Evolutionary conservation across 2,797 vertebrate genomes (phyloP).

Genomic region (Aulostomus chinensis): DNA sequence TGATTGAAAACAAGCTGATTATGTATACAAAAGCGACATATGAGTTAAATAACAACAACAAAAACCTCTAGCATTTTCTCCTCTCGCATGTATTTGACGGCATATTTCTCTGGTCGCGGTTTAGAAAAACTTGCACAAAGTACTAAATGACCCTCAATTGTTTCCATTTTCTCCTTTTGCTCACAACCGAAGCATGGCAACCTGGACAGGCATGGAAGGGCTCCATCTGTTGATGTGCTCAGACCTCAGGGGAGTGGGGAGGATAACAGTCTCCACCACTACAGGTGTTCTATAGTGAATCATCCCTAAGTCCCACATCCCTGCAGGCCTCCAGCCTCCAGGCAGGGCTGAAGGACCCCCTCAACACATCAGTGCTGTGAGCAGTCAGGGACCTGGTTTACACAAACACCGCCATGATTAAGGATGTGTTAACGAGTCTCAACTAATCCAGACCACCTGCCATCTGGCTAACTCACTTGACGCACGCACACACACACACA

Average conservation of each 20-base stretch:
- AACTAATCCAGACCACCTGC: slow-evolving; percentile 75
- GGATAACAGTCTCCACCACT: slow-evolving; percentile 49
- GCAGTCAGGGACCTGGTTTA: slow-evolving; percentile 61
- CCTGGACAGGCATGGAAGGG: too few species aligned
- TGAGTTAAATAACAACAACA: too few species aligned
- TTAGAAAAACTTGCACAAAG: too few species aligned
- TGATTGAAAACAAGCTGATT: slow-evolving; percentile 10
- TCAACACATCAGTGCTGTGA: slow-evolving; percentile 63
- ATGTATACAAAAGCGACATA: too few species aligned
- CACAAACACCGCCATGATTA: slow-evolving; percentile 77
- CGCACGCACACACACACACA: slow-evolving; percentile 5
- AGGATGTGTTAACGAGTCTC: slow-evolving; percentile 72
- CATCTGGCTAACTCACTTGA: slow-evolving; percentile 24
- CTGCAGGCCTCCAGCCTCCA: slow-evolving; percentile 47
- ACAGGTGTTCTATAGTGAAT: slow-evolving; percentile 64
- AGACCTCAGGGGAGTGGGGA: slow-evolving; percentile 29
- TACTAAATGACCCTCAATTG: neutral
- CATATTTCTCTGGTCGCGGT: too few species aligned
- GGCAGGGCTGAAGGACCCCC: slow-evolving; percentile 46
- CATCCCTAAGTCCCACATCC: slow-evolving; percentile 47
- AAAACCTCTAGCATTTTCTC: too few species aligned
- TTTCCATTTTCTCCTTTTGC: neutral
- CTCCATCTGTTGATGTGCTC: slow-evolving; percentile 58
- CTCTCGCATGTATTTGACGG: too few species aligned
- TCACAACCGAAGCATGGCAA: too few species aligned